phyloP scores from a whole-genome alignment of 2,797 vertebrate species.

The Danio albolineatus region DNA sequence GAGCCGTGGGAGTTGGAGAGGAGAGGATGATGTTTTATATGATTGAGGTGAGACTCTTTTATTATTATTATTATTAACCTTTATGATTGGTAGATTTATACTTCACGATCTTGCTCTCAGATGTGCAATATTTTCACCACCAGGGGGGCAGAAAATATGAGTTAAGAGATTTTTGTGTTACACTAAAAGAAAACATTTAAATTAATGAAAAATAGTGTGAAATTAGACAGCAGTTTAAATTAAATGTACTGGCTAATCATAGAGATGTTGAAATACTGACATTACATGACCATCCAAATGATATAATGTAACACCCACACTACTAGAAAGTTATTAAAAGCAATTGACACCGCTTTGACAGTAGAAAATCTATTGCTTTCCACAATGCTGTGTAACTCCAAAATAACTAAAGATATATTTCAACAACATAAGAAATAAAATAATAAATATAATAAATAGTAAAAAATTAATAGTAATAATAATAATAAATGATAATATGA shows the following conservation, averaged over 20 bases:
- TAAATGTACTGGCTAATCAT: neutral
- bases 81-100: neutral
- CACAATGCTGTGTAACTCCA: too few relatives aligned
- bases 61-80: neutral
- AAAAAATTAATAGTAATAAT: too few relatives aligned
- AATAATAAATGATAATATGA: too few relatives aligned
- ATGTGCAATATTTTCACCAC: neutral
- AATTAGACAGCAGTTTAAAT: neutral
- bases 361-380: neutral
- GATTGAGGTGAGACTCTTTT: neutral
- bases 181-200: neutral
- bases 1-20: neutral
- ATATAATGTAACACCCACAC: neutral
- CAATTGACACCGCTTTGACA: too few relatives aligned
- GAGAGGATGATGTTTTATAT: neutral
- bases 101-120: neutral
- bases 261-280: neutral
- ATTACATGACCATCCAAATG: neutral
- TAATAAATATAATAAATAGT: too few relatives aligned
- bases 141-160: slow-evolving; percentile 6
- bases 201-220: neutral
- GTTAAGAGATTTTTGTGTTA: neutral
- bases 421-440: too few relatives aligned
- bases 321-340: neutral
- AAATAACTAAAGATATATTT: too few relatives aligned